Conservation (phyloP, 2,888 invertebrate species). For the Rhimphoctona megacephalus region DNA sequence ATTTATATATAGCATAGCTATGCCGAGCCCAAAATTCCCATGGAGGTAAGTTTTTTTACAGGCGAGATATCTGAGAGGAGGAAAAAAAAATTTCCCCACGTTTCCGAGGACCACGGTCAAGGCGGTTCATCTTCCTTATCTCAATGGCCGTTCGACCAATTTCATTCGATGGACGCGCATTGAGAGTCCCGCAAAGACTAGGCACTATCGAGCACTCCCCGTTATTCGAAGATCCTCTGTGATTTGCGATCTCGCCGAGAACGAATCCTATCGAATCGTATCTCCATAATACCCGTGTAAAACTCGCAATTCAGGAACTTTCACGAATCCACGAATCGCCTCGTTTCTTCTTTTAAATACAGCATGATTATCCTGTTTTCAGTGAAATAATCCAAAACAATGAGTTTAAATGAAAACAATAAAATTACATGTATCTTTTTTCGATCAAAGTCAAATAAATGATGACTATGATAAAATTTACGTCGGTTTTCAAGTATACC, state of each 20-base stretch:
- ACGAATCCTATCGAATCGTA: slow-evolving; percentile 40
- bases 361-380: not conserved
- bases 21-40: slow-evolving; percentile 1
- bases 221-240: slow-evolving; percentile 57
- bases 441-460: not conserved
- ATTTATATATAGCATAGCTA: not conserved
- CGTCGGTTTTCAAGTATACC: not conserved
- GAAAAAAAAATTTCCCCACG: slow-evolving; percentile 23
- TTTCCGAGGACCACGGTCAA: slow-evolving; percentile 55
- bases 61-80: slow-evolving; percentile 50
- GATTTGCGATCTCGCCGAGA: slow-evolving; percentile 54
- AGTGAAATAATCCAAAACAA: not conserved
- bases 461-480: not conserved
- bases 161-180: slow-evolving; percentile 62
- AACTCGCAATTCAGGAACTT: slow-evolving; percentile 15
- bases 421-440: not conserved
- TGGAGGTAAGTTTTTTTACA: slow-evolving; percentile 47
- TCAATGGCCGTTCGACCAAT: slow-evolving; percentile 63
- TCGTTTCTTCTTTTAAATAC: not conserved
- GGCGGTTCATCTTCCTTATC: slow-evolving; percentile 68
- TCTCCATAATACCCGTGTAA: slow-evolving; percentile 24
- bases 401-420: not conserved
- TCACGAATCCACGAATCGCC: not conserved
- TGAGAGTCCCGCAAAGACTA: slow-evolving; percentile 51
- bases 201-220: slow-evolving; percentile 35